Evolutionary conservation across 1,140 invertebrate genomes (phyloP), one percentile per base, ranked within the genome.

Genomic region (Tetragnatha versicolor): DNA sequence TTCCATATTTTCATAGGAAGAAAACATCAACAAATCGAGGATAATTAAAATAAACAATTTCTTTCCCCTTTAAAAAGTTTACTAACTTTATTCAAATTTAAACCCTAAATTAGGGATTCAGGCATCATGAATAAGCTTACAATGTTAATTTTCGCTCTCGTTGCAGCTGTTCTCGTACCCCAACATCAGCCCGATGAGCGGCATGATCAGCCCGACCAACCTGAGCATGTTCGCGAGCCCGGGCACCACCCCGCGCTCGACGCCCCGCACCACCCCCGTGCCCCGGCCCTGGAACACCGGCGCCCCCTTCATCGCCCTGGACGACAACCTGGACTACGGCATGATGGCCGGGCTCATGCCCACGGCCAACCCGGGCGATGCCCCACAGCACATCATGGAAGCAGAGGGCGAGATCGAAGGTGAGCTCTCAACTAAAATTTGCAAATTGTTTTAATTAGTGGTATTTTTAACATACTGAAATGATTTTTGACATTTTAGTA

Each of bases 151-250:
- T n/a, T n/a, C n/a, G n/a, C n/a, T n/a, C n/a, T n/a, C n/a, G n/a
- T n/a, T 45, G 51, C 39, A 81, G 80, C 42, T 82, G 17, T 81
- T 80, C 51, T 69, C 61, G n/a, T 82, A 82, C 20, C 45, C 80
- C 9, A 78, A 72, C 37, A 81, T 81, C 29, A 81, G 79, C 53
- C 79, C 78, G 6, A 86, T 87, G 81, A 89, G 88, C 82, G 94
- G 93, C 58, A 93, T 95, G 81, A 94, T 96, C 83, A 95, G 93
- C 84, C 94, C 94, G 69, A 95, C 94, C 78, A 96, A 94, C 84
- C 89, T 96, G 77, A 94, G 92, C 83, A 88, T 96, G 80, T 94
- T 96, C 83, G 92, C 93, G n/a, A 92, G 93, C 47, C 91, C 92
- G 35, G 90, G 91, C 49, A 91, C 90, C 83, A 91, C 91, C 65